These are phyloP conservation scores for Tromatobia lineatoria DNA, from an alignment of 2,888 invertebrate species.

Conservation along the genomic window DNA sequence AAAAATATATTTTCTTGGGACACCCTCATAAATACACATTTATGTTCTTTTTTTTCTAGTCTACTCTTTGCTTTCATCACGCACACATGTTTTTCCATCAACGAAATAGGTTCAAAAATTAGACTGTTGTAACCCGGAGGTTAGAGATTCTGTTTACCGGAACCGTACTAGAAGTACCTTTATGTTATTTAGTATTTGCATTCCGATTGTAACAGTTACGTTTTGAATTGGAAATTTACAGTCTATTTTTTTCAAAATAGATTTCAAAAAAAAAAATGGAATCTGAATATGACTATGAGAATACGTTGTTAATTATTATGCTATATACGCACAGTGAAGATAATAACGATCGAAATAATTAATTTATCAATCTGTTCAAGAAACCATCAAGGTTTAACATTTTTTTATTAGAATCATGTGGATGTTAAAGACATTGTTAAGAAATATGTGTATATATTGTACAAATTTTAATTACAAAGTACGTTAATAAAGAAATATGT, in stretches of 20 bases:
- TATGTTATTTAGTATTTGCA: background rate
- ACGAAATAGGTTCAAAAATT: background rate
- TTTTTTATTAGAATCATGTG: no score
- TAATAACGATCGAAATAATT: background rate
- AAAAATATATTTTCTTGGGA: no score
- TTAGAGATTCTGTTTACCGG: background rate
- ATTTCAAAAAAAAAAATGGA: background rate
- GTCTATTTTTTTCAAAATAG: background rate
- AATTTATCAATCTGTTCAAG: no score
- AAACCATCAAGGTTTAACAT: no score
- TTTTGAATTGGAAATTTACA: background rate
- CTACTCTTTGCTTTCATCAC: background rate
- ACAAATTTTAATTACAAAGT: no score
- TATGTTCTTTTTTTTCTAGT: background rate
- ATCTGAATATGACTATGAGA: no score
- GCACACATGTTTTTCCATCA: background rate
- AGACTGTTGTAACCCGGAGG: background rate
- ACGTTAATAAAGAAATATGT: no score
- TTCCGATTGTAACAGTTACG: background rate
- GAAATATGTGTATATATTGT: no score
- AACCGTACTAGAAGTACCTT: background rate
- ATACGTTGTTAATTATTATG: background rate
- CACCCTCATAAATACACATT: background rate
- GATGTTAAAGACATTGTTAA: no score
- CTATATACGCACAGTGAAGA: background rate